Evolutionary conservation across 53 echinoderm and acorn worm genomes (phyloP).

Genomic region (Zoroaster sp.): DNA sequence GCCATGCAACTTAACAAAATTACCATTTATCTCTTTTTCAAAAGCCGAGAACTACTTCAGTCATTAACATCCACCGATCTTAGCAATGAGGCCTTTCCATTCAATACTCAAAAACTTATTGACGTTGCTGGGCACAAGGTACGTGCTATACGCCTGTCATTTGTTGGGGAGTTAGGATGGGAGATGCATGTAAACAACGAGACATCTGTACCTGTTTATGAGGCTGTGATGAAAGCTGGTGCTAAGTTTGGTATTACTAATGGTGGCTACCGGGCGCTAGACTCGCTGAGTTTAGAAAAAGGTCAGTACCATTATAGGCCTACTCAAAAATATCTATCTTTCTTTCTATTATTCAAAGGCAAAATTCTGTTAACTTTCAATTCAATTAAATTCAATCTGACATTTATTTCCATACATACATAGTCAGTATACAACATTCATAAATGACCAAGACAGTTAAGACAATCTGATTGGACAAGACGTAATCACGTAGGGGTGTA

Average conservation of each 20-base stretch:
- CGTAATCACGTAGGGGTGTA: too few relatives aligned
- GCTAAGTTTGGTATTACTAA: conserved; percentile 79
- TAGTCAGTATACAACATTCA: too few relatives aligned
- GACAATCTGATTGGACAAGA: too few relatives aligned
- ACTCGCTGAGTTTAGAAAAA: conserved; percentile 95
- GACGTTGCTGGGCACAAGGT: conserved; percentile 72
- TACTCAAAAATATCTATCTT: too few relatives aligned
- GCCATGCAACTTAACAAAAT: neutral
- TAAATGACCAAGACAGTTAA: too few relatives aligned
- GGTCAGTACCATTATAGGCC: too few relatives aligned
- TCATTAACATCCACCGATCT: conserved; percentile 77
- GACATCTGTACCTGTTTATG: conserved; percentile 71
- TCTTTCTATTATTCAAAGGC: too few relatives aligned
- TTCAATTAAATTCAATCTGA: too few relatives aligned
- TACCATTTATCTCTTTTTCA: neutral
- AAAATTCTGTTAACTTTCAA: too few relatives aligned
- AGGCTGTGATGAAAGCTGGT: conserved; percentile 87
- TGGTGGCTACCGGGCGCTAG: conserved; percentile 92
- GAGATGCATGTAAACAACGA: conserved; percentile 87
- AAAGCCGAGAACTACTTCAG: conserved; percentile 84
- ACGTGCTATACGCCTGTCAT: conserved; percentile 84
- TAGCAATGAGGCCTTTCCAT: conserved; percentile 88
- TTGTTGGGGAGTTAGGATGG: conserved; percentile 97
- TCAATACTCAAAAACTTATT: conserved; percentile 80
- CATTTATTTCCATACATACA: too few relatives aligned